Conservation (phyloP, 2,113 vertebrate species). For the human region DNA sequence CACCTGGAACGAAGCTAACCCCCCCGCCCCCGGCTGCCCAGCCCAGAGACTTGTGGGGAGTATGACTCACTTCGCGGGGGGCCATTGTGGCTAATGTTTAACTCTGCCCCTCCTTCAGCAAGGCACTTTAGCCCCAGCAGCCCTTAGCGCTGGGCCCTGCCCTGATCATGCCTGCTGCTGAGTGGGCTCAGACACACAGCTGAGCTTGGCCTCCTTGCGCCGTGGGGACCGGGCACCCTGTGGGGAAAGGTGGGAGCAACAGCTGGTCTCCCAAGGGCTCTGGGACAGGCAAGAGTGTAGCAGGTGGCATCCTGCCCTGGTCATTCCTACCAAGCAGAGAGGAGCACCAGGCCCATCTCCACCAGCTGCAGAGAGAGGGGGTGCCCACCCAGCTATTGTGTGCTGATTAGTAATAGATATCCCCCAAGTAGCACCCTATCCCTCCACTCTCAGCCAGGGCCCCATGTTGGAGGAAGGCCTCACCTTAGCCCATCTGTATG, state of each 20-base stretch:
- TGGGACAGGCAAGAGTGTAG: not conserved
- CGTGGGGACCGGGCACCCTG: accelerated
- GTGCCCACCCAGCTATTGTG: not conserved
- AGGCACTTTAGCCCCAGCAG: constrained; percentile 1
- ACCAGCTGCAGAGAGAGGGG: not conserved
- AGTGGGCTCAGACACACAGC: not conserved
- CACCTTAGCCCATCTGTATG: too few species aligned
- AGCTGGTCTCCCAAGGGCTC: not conserved
- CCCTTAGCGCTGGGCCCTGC: not conserved
- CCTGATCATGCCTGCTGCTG: not conserved
- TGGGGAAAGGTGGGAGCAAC: too few species aligned
- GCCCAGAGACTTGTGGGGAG: constrained; percentile 41
- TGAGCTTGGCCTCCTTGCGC: not conserved
- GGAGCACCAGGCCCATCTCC: not conserved
- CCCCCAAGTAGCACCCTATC: too few species aligned
- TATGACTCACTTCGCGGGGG: constrained; percentile 64
- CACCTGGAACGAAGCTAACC: constrained; percentile 56
- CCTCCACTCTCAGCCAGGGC: not conserved
- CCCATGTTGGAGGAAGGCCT: not conserved
- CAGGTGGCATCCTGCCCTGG: not conserved
- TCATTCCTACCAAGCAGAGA: not conserved
- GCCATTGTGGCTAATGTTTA: constrained; percentile 70
- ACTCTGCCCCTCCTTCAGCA: not conserved
- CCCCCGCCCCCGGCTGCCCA: not conserved
- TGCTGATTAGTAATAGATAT: not conserved